phyloP scores from a whole-genome alignment of 2,888 invertebrate species.

The Cerastis leucographa region DNA sequence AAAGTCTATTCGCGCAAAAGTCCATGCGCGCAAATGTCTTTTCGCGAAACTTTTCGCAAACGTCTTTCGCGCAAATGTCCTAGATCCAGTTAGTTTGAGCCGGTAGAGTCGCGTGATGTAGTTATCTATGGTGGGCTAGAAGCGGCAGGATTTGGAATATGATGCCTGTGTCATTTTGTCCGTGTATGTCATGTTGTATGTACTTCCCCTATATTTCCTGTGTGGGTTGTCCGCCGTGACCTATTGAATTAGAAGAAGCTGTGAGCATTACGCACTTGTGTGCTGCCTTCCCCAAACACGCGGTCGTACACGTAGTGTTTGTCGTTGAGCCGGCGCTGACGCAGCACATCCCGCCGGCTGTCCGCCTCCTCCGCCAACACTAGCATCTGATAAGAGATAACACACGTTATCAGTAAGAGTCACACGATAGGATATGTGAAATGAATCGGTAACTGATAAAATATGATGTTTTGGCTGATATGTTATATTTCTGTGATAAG shows the following conservation, averaged over 20 bases:
- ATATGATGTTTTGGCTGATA: conserved; percentile 10
- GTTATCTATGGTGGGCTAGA: too few relatives aligned
- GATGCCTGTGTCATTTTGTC: too few relatives aligned
- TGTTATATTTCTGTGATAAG: conserved; percentile 8
- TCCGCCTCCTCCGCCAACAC: conserved; percentile 87
- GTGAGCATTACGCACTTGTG: conserved; percentile 92
- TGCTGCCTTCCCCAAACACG: conserved; percentile 96
- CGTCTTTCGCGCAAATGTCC: too few relatives aligned
- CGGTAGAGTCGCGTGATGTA: too few relatives aligned
- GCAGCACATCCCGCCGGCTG: conserved; percentile 90
- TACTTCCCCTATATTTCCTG: too few relatives aligned
- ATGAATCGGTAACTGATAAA: conserved; percentile 35
- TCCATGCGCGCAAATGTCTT: too few relatives aligned
- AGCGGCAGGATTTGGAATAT: too few relatives aligned
- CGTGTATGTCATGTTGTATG: too few relatives aligned
- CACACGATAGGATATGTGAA: conserved; percentile 24
- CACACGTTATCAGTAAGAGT: conserved; percentile 29
- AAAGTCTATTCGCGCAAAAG: too few relatives aligned
- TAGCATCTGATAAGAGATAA: conserved; percentile 79
- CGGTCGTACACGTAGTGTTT: conserved; percentile 97
- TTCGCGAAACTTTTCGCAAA: too few relatives aligned
- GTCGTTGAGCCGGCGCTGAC: conserved; percentile 93
- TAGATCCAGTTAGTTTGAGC: too few relatives aligned
- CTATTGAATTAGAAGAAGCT: not conserved
- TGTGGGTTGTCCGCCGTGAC: too few relatives aligned